Base-by-base conservation (phyloP, 2,888 invertebrate species). In the Eristalis intricaria region DNA sequence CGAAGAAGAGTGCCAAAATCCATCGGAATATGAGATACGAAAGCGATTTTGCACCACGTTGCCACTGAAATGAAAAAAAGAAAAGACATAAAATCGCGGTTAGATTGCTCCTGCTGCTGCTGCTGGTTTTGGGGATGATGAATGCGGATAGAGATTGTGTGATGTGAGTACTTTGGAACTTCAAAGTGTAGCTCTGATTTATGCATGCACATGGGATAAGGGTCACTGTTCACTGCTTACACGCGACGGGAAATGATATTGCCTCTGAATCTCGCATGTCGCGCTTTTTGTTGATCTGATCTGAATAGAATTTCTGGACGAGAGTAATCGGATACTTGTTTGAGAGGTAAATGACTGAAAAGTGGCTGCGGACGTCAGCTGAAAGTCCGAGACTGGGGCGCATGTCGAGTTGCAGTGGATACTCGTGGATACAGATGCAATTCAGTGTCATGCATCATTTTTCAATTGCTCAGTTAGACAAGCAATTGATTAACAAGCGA, bases 1-100 rank as follows among this genome's bases (percentile, higher is more conserved):
- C 85, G 82, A 91, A 93, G 82, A 92, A 90, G 58, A 90, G 40
- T 15, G 92, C 92, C 90, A 91, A 90, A 32, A 90, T 84, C 92
- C 92, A 93, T 81, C 93, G 91, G 84, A 92, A 93, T 4, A 91
- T 74, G 23, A 93, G 77, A 83, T 91, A 93, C 2, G 89, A 35
- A 15, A 89, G 82, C 83, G 91, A 93, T 73, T 90, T 91, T 50
- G 91, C 90, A 77, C 90, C 86, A 15, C 89, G 90, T 90, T 93
- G 93, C 93, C 93, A 93, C 93, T 93, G 84, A 23, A 89, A 89
- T n/a, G 11, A 29, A 3, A 26, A 50, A 23, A 87, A 71, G 26
- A 71, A 71, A 26, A 10, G 10, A 15, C 13, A n/a, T 2, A 58
- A 15, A 11, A 11, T 23, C 4, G 19, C 4, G 58, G 11, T 23